Evolutionary conservation across 2,888 invertebrate species (phyloP), one percentile per base, ranked within the genome.

Genomic region (Reticulitermes lucifugus): DNA sequence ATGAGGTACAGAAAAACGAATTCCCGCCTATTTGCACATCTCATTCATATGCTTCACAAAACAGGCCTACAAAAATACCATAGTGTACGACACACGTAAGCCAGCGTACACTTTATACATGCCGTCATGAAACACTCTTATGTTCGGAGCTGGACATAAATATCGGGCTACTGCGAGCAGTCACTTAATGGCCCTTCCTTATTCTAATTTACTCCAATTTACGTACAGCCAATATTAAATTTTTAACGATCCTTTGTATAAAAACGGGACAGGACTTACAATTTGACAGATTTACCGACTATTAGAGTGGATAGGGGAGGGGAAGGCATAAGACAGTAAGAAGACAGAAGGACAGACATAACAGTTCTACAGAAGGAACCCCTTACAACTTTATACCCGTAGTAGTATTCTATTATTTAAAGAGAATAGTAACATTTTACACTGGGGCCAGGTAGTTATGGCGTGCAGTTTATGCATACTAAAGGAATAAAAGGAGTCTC

Each of bases 391-490:
- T 83, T 83, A 83, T 75, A 51, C 25, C 35, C 35, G 51, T 55
- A 55, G 55, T 46, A 71, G 29, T 73, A n/a, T 83, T 83, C 83
- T 75, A 83, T 83, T 83, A 83, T 83, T 73, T 83, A 83, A 73
- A 73, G 35, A 51, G 35, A 75, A 59, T 46, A 60, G 46, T n/a
- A 18, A 43, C 81, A 35, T 70, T 81, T 81, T 81, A 81, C 70
- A 81, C 81, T 65, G 81, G 81, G 81, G 46, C 35, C 60, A 41
- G 75, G 75, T 75, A 75, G 75, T 59, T 75, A 83, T 73, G 83
- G 46, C 4, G 35, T 55, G 51, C 83, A 59, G 75, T 83, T 83
- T 83, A 75, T 83, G 83, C 83, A 83, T 83, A 75, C 83, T 59
- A 75, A 59, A 83, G 55, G 22, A 83, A 83, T 35, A 60, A 29